Base-by-base conservation (phyloP, 2,797 vertebrate species). In the Silurus aristotelis region DNA sequence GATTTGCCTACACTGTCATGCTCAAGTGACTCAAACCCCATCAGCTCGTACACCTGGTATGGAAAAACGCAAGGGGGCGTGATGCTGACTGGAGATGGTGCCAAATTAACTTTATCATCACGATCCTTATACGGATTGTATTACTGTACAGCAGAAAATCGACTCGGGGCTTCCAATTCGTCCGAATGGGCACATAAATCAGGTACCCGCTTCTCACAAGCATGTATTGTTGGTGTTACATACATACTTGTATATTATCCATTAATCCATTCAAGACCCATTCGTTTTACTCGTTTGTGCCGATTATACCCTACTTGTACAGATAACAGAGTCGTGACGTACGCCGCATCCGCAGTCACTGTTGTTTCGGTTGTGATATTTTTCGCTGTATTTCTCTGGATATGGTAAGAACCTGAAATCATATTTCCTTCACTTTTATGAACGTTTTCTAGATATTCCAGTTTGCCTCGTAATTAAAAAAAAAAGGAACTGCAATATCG, bases 21-120 rank as follows among this genome's bases (percentile, higher is more conserved):
- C 15, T 13, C 3, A 6, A 85, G 80, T 68, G 68, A 83, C 9
- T 83, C 87, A 38, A 88, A 86, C 76, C 87, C 87, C 31, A 60
- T 1, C 43, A 52, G 84, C 60, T 79, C 60, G 19, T 86, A 84
- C 64, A 56, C 64, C 46, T 88, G 87, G 87, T 83, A 88, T 63
- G 71, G 17, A 25, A 88, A 55, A 19, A 77, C 70, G 46, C 46
- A 38, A 56, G 20, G 5, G 20, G 63, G 25, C 19, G 46, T 56
- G 10, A 56, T 2, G 3, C 20, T 17, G 7, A 20, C 52, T 27
- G 56, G 43, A 55, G 86, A 80, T 46, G 64, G 75, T 12, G 61
- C 76, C 22, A 80, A 48, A 56, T 31, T 86, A 61, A 84, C 63
- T 43, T 55, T 84, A 76, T 56, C 55, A 12, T 19, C 31, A 10